These are phyloP conservation scores for Molothrus ater DNA, from an alignment of 2,797 vertebrate genomes.

Conservation along the genomic window DNA sequence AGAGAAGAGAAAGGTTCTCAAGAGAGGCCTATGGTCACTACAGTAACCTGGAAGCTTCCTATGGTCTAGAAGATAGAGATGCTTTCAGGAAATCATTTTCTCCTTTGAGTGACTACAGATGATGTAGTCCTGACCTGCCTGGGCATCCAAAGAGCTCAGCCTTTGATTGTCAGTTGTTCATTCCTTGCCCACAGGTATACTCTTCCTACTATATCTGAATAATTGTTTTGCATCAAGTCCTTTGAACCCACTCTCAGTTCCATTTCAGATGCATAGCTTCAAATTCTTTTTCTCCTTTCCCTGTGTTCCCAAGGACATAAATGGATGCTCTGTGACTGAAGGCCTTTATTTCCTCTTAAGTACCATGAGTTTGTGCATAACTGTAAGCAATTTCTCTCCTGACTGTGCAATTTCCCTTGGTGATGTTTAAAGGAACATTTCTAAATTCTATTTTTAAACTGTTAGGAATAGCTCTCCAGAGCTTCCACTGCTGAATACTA, in stretches of 20 bases:
- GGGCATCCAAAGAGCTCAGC: neutral
- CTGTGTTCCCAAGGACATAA: conserved; percentile 32
- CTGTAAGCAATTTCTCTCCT: conserved; percentile 54
- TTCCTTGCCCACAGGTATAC: neutral
- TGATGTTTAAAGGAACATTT: conserved; percentile 41
- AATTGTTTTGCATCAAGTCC: neutral
- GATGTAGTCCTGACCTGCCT: neutral
- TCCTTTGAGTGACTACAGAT: neutral
- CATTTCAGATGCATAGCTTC: neutral
- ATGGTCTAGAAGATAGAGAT: neutral
- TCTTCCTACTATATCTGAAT: neutral
- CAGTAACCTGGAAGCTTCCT: neutral
- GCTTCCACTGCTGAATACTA: conserved; percentile 48
- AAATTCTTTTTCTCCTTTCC: neutral
- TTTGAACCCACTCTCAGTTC: neutral
- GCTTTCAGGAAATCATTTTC: neutral
- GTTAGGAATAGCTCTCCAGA: conserved; percentile 49
- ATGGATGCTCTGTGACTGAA: neutral
- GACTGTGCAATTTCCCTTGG: conserved; percentile 57
- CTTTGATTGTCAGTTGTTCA: neutral
- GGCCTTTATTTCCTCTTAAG: conserved; percentile 14
- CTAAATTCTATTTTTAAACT: conserved; percentile 52
- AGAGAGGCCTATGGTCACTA: neutral
- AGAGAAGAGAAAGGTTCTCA: neutral
- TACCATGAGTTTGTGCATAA: neutral